A percentile compares a stretch with the other conserved stretches of the same genome.
Conservation (phyloP, 2,113 vertebrate genomes). For the Scortum barcoo region DNA sequence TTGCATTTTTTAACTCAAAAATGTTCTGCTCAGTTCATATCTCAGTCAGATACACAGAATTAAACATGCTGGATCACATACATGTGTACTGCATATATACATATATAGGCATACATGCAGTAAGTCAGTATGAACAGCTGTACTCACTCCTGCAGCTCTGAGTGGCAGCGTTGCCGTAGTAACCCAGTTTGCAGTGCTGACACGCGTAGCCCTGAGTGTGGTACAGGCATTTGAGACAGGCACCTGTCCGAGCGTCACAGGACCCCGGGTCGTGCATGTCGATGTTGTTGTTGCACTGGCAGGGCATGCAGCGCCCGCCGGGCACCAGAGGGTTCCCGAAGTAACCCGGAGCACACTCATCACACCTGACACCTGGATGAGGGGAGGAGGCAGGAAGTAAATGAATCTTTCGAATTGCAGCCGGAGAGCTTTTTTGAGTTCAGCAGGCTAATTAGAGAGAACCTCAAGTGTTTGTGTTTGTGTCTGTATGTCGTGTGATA, state of each 20-base stretch:
- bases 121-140: no score
- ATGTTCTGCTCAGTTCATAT: no score
- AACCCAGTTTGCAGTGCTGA: conserved; percentile 89
- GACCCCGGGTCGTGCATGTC: conserved; percentile 89
- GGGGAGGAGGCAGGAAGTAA: neutral
- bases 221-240: conserved; percentile 91
- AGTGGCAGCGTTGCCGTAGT: conserved; percentile 89
- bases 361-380: conserved; percentile 89
- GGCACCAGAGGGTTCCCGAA: conserved; percentile 90
- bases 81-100: no score
- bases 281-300: conserved; percentile 94
- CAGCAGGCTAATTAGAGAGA: conserved; percentile 29
- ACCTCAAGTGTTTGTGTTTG: conserved; percentile 19
- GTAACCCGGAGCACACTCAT: conserved; percentile 91
- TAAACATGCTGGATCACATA: neutral
- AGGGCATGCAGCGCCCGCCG: conserved; percentile 88
- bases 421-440: neutral
- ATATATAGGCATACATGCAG: neutral
- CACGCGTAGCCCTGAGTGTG: conserved; percentile 92
- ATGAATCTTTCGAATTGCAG: no score
- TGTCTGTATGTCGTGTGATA: conserved; percentile 8
- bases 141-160: conserved; percentile 96
- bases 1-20: no score
- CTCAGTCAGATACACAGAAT: neutral
- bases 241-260: conserved; percentile 88